phyloP scores from a whole-genome alignment of 1,140 invertebrate species.

The Sycophila sp. region DNA sequence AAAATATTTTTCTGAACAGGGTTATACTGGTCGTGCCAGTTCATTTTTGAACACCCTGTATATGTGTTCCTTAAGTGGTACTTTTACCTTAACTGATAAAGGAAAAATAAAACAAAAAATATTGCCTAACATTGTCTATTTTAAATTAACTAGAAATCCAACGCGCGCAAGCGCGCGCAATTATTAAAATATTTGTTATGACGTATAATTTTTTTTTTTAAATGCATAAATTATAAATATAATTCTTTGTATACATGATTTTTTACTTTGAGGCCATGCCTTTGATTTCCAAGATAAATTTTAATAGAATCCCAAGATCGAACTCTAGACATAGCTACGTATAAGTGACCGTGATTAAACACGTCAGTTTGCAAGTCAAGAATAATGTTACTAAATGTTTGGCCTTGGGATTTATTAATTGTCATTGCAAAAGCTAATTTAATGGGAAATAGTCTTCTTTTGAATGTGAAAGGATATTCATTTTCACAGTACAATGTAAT shows the following conservation, averaged over 20 bases:
- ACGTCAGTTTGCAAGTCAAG: conserved; percentile 1
- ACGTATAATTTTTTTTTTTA: too few relatives aligned
- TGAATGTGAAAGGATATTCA: conserved; percentile 22
- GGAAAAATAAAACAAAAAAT: too few relatives aligned
- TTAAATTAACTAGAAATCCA: too few relatives aligned
- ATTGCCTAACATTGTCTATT: too few relatives aligned
- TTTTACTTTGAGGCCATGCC: not conserved
- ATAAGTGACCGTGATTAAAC: conserved; percentile 15
- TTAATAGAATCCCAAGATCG: not conserved
- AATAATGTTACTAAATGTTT: conserved; percentile 4
- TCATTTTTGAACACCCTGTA: too few relatives aligned
- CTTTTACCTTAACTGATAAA: too few relatives aligned
- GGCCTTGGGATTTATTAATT: conserved; percentile 36
- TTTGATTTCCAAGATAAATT: conserved; percentile 12
- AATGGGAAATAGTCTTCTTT: conserved; percentile 30
- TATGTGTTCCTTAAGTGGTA: too few relatives aligned
- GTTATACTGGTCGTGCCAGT: too few relatives aligned
- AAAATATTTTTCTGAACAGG: too few relatives aligned
- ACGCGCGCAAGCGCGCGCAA: too few relatives aligned
- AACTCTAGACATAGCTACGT: conserved; percentile 8
- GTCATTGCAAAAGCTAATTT: conserved; percentile 38
- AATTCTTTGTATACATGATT: not conserved
- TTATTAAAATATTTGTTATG: too few relatives aligned
- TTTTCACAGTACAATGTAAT: conserved; percentile 5
- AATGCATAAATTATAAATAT: not conserved